These are phyloP conservation scores for Drosophila rufa DNA, from an alignment of 1,140 invertebrate species.

Conservation along the genomic window DNA sequence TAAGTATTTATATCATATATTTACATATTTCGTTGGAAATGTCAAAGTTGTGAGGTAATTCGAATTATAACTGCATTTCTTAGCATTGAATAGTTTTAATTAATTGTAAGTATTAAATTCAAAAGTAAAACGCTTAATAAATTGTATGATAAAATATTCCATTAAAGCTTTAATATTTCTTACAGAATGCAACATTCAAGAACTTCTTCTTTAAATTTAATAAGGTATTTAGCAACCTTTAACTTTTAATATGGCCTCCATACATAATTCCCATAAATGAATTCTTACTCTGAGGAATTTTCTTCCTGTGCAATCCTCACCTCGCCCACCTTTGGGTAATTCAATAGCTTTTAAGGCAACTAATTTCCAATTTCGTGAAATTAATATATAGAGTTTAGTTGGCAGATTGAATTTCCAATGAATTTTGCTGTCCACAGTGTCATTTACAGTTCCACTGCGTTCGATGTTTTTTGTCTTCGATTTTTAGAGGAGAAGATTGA, in stretches of 20 bases:
- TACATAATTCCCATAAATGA: no score
- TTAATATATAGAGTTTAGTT: slow-evolving; percentile 56
- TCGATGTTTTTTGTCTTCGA: slow-evolving; percentile 5
- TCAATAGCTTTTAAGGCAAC: slow-evolving; percentile 60
- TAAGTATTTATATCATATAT: neutral
- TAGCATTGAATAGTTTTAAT: neutral
- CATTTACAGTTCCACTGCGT: slow-evolving; percentile 62
- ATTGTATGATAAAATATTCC: neutral
- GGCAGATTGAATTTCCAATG: slow-evolving; percentile 45
- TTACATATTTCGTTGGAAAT: neutral
- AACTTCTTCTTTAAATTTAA: no score
- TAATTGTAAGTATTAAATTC: neutral
- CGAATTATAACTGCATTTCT: neutral
- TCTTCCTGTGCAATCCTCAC: slow-evolving; percentile 12
- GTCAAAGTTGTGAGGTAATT: neutral
- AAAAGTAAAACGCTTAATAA: neutral
- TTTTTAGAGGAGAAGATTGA: slow-evolving; percentile 11
- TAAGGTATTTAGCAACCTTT: neutral
- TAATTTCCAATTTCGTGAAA: slow-evolving; percentile 61
- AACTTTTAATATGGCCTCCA: no score
- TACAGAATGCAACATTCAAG: no score
- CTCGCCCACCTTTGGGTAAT: slow-evolving; percentile 47
- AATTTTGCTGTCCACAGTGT: slow-evolving; percentile 67
- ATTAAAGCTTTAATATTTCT: no score
- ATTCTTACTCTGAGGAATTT: neutral